phyloP scores from a whole-genome alignment of 2,888 invertebrate genomes.

The Bombyx huttoni region DNA sequence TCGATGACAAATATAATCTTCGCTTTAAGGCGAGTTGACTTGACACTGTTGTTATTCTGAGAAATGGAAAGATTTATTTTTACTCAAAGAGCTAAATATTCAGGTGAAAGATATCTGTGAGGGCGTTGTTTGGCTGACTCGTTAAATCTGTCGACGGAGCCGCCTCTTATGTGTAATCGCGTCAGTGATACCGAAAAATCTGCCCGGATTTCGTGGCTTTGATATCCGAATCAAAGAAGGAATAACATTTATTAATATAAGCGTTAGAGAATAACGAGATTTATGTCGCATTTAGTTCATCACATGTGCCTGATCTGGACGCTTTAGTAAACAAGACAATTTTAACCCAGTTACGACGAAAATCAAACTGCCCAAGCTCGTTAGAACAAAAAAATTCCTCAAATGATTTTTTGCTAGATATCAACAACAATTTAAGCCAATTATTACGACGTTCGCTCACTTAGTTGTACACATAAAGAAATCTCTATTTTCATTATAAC shows the following conservation, averaged over 20 bases:
- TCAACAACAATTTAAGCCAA: conserved; percentile 48
- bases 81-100: conserved; percentile 68
- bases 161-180: conserved; percentile 63
- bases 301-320: not conserved
- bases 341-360: conserved; percentile 49
- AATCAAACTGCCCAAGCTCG: too few species aligned
- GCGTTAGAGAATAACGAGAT: conserved; percentile 7
- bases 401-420: conserved; percentile 11
- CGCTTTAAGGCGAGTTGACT: conserved; percentile 59
- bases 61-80: conserved; percentile 67
- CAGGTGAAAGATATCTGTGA: conserved; percentile 69
- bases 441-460: conserved; percentile 49
- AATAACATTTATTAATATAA: conserved; percentile 47
- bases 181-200: conserved; percentile 61
- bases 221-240: conserved; percentile 56
- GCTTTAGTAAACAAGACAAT: conserved; percentile 32
- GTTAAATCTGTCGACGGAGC: conserved; percentile 57
- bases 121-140: conserved; percentile 51
- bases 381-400: conserved; percentile 6
- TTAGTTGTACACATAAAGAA: conserved; percentile 62
- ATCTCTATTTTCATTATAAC: conserved; percentile 57
- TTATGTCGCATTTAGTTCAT: not conserved
- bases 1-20: conserved; percentile 70
- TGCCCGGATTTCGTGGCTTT: conserved; percentile 51
- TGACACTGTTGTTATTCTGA: conserved; percentile 66